phyloP scores from a whole-genome alignment of 2,113 vertebrate genomes.

The Oncorhynchus mykiss region DNA sequence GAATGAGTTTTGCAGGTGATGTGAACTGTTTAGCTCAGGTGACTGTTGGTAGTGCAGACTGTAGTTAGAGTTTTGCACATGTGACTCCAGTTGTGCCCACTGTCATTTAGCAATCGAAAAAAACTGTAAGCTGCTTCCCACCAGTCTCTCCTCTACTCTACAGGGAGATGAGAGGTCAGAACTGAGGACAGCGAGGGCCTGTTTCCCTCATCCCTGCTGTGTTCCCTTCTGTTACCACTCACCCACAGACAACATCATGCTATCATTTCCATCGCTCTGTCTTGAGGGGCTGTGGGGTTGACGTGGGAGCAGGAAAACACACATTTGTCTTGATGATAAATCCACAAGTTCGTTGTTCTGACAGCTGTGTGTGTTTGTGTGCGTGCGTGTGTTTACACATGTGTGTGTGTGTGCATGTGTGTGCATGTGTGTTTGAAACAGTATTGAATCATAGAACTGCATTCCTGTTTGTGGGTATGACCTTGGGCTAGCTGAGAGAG shows the following conservation, averaged over 20 bases:
- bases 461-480: neutral
- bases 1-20: no score
- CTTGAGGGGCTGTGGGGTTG: conserved; percentile 47
- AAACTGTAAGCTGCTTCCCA: conserved; percentile 34
- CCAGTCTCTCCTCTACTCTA: conserved; percentile 40
- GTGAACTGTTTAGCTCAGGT: no score
- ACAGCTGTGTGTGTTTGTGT: conserved; percentile 43
- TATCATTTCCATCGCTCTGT: conserved; percentile 50
- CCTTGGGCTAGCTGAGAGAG: neutral
- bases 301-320: conserved; percentile 41
- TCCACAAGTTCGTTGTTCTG: conserved; percentile 41
- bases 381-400: neutral
- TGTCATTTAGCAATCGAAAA: no score
- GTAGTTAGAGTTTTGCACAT: no score
- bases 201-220: conserved; percentile 32
- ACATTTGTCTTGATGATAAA: conserved; percentile 66
- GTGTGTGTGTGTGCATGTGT: neutral
- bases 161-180: conserved; percentile 38
- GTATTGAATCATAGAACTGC: neutral
- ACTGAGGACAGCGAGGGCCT: conserved; percentile 33
- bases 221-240: conserved; percentile 55
- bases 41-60: no score
- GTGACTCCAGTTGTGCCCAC: no score
- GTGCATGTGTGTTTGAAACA: neutral
- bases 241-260: conserved; percentile 53